A percentile compares a stretch with the other conserved stretches of the same genome.
Evolutionary conservation across 1,140 invertebrate species (phyloP).

Genomic region (Aphelenchoides fujianensis): DNA sequence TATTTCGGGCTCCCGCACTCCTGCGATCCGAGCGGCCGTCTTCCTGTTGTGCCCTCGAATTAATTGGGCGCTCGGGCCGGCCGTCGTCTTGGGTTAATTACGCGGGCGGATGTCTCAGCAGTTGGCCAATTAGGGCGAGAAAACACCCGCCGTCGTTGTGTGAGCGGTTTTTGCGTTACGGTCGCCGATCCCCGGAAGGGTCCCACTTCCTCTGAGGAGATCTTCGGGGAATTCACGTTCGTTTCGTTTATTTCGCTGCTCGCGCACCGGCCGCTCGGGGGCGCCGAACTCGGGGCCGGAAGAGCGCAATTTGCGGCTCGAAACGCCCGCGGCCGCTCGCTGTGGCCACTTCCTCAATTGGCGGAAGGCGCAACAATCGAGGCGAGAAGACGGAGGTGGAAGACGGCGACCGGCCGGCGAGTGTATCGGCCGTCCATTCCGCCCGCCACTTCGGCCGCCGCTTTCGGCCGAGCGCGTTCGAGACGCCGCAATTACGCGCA

Average conservation of each 20-base stretch:
- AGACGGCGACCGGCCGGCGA: no score
- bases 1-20: background rate
- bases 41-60: background rate
- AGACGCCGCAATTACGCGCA: background rate
- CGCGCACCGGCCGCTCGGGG: background rate
- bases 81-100: background rate
- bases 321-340: background rate
- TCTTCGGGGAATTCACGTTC: background rate
- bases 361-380: background rate
- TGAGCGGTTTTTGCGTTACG: background rate
- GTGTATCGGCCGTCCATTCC: no score
- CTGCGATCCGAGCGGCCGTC: background rate
- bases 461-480: background rate
- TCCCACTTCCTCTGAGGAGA: background rate
- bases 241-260: background rate
- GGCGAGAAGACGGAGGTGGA: no score
- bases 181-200: background rate
- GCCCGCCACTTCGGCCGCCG: no score
- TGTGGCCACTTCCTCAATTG: background rate
- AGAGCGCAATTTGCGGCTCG: background rate
- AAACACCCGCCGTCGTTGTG: background rate
- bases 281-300: background rate
- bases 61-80: background rate
- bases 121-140: background rate
- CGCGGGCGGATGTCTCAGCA: background rate